Conservation (phyloP, 2,888 invertebrate species). For the Callyntrura guangdongensis region DNA sequence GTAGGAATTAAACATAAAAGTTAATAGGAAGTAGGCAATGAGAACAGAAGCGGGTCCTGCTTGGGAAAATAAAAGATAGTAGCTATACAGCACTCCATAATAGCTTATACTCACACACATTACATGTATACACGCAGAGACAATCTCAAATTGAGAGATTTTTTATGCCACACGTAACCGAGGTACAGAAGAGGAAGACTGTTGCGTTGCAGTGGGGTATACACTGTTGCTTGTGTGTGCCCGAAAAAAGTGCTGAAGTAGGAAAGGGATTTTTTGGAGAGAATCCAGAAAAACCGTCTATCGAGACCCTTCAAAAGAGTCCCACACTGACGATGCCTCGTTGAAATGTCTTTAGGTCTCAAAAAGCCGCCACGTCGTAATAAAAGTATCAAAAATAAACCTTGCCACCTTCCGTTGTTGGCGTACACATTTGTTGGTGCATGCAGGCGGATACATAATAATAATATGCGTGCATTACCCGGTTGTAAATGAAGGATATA, state of each 20-base stretch:
- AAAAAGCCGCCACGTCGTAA: constrained; percentile 73
- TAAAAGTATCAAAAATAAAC: constrained; percentile 78
- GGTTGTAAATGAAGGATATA: constrained; percentile 9
- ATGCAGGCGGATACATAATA: not conserved
- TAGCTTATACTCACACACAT: too few species aligned
- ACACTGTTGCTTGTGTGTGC: not conserved
- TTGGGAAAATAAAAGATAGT: not conserved
- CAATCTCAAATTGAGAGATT: not conserved
- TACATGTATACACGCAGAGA: too few species aligned
- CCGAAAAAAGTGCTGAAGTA: constrained; percentile 37
- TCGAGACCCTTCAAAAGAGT: constrained; percentile 69
- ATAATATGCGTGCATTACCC: not conserved
- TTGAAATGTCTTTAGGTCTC: constrained; percentile 67
- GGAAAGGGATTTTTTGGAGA: constrained; percentile 71
- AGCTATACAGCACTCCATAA: not conserved
- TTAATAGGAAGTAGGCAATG: not conserved
- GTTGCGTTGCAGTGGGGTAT: not conserved
- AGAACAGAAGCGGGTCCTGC: not conserved
- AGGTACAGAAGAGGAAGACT: not conserved
- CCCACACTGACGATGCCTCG: constrained; percentile 54
- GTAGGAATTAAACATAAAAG: constrained; percentile 50
- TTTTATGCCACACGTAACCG: constrained; percentile 26
- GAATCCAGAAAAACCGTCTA: constrained; percentile 76
- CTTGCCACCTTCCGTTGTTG: constrained; percentile 11
- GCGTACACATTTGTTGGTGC: not conserved